Base-by-base conservation (phyloP, 1,140 invertebrate species). In the Proctacanthus coquilletti region DNA sequence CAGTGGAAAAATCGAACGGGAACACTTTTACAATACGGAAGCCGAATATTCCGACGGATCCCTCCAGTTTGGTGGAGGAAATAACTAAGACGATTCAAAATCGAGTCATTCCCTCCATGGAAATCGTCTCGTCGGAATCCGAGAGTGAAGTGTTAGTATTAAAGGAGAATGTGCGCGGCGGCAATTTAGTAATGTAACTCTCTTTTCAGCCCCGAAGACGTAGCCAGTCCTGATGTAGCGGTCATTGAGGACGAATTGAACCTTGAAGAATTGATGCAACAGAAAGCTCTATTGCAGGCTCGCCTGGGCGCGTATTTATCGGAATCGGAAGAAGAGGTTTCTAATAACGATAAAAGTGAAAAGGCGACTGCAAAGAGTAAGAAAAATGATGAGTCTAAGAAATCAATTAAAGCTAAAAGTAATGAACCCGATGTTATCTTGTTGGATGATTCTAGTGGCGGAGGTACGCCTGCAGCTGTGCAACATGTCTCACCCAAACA, bases 241-340 rank as follows among this genome's bases (percentile, higher is more conserved):
- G 71, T 83, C 18, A 75, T 84, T 38, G 82, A 86, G 56, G 82
- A 86, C 51, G 84, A 88, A 47, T 75, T 87, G 41, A 84, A 88
- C 60, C 60, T 88, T 5, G 84, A 88, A 53, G 84, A 88, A 43
- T 61, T 89, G 40, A 87, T 87, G 82, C 77, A 77, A 49, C 83
- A 87, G 58, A 88, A 88, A 62, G 82, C 81, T 54, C 46, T 75
- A 14, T 54, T 77, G 38, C 73, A 77, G 52, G 72, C 73, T 15
- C 63, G 71, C 25, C 53, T 77, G 25, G 71, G 70, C 23, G 70
- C 67, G 23, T 73, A 71, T 43, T 58, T 52, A 49, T 70, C 69
- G 2, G 69, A 72, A 35, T 50, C 59, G 13, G 63, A 63, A 38
- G 50, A 50, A 13, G 53, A 50, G 21, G 44, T 50, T 19, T 52